Percentiles rank a stretch among this genome's conserved stretches.
These are phyloP conservation scores for Lerista edwardsae DNA, from an alignment of 2,797 vertebrate genomes.

Conservation along the genomic window DNA sequence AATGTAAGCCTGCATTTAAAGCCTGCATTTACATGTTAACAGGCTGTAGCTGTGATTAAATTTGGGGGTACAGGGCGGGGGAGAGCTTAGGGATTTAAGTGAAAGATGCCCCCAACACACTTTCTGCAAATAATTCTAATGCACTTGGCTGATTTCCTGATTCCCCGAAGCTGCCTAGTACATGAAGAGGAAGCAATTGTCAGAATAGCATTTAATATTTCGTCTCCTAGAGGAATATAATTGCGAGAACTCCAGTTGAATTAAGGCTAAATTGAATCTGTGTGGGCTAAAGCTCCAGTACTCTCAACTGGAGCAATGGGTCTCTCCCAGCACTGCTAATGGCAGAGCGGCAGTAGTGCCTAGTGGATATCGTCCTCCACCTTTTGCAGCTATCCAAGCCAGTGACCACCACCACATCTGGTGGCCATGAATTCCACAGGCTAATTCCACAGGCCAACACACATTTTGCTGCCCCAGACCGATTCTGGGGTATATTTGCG, in stretches of 20 bases:
- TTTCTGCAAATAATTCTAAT: neutral
- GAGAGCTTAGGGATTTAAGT: accelerated
- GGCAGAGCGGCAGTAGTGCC: too few relatives aligned
- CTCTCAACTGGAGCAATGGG: neutral
- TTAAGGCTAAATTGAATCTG: neutral
- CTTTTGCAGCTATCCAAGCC: too few relatives aligned
- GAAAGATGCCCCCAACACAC: neutral
- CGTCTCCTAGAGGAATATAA: accelerated
- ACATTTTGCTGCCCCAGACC: too few relatives aligned
- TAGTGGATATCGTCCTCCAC: too few relatives aligned
- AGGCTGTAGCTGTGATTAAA: neutral
- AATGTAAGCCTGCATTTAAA: neutral
- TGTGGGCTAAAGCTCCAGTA: neutral
- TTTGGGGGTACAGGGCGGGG: too few relatives aligned
- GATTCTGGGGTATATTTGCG: too few relatives aligned
- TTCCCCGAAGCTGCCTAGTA: neutral
- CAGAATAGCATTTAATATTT: accelerated
- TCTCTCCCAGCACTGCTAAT: too few relatives aligned
- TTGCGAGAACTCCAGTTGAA: accelerated
- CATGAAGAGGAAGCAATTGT: accelerated
- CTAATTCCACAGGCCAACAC: too few relatives aligned
- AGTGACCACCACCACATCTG: too few relatives aligned
- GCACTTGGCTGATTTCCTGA: neutral
- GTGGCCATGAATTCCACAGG: too few relatives aligned
- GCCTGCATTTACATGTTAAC: neutral